Conservation (phyloP, 2,797 vertebrate genomes). For the Peromyscus aztecus region DNA sequence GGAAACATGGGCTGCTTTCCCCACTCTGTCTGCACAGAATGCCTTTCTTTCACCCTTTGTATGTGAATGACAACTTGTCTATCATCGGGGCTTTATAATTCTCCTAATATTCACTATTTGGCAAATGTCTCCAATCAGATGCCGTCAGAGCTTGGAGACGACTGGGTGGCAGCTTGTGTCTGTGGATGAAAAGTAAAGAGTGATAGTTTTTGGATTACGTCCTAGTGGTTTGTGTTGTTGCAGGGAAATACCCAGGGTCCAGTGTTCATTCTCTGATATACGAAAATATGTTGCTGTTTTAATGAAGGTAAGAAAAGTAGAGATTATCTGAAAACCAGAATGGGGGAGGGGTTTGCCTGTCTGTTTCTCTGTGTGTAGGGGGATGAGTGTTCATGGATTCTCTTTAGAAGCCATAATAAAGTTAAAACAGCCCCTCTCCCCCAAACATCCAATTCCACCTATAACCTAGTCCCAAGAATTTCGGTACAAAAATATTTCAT, state of each 20-base stretch:
- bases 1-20: slow-evolving; percentile 61
- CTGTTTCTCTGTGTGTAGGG: background rate
- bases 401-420: background rate
- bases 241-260: background rate
- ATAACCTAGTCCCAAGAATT: background rate
- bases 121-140: background rate
- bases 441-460: background rate
- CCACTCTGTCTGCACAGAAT: slow-evolving; percentile 22
- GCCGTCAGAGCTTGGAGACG: background rate
- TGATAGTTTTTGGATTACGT: background rate
- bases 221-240: background rate
- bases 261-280: background rate
- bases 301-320: background rate
- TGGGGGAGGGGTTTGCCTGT: no score
- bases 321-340: background rate
- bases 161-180: background rate
- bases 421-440: background rate
- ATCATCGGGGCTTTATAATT: background rate
- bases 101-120: background rate
- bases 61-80: background rate
- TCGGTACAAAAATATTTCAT: background rate
- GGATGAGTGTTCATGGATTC: background rate
- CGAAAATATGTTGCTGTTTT: background rate
- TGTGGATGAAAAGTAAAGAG: background rate
- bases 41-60: slow-evolving; percentile 64